These are phyloP conservation scores for Reticulitermes lucifugus DNA, from an alignment of 2,888 invertebrate species.

Conservation along the genomic window DNA sequence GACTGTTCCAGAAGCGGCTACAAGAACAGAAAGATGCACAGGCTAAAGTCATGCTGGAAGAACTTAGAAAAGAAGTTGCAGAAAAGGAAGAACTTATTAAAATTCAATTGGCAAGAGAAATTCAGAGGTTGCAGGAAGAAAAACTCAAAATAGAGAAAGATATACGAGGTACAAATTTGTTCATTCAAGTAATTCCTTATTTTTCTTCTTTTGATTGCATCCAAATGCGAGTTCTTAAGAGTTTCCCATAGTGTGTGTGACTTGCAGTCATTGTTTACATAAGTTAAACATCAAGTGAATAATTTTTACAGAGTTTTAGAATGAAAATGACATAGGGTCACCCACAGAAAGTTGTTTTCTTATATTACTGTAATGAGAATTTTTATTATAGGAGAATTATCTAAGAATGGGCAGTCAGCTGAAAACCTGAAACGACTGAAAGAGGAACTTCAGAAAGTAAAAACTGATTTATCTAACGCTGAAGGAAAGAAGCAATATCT, in stretches of 20 bases:
- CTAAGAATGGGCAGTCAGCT: constrained; percentile 60
- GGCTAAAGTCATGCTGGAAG: background rate
- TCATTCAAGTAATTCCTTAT: no score
- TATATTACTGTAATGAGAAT: background rate
- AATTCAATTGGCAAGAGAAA: constrained; percentile 52
- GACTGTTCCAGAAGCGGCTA: background rate
- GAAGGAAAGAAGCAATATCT: constrained; percentile 53
- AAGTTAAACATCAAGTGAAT: background rate
- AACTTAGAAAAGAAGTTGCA: background rate
- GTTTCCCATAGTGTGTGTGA: background rate
- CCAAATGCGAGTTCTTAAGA: no score
- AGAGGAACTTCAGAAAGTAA: constrained; percentile 48
- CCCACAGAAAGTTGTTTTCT: background rate
- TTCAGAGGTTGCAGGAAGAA: constrained; percentile 36
- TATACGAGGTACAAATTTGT: constrained; percentile 26
- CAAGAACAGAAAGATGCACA: constrained; percentile 8
- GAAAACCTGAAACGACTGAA: constrained; percentile 45
- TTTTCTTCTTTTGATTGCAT: no score
- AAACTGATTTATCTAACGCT: constrained; percentile 52
- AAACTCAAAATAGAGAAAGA: constrained; percentile 42
- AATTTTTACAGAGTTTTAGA: background rate
- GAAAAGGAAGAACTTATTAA: constrained; percentile 56
- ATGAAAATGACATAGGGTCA: no score
- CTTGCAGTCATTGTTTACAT: background rate
- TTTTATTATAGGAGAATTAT: constrained; percentile 42